phyloP scores from a whole-genome alignment of 2,888 invertebrate genomes.

The Nephrocerus scutellatus region DNA sequence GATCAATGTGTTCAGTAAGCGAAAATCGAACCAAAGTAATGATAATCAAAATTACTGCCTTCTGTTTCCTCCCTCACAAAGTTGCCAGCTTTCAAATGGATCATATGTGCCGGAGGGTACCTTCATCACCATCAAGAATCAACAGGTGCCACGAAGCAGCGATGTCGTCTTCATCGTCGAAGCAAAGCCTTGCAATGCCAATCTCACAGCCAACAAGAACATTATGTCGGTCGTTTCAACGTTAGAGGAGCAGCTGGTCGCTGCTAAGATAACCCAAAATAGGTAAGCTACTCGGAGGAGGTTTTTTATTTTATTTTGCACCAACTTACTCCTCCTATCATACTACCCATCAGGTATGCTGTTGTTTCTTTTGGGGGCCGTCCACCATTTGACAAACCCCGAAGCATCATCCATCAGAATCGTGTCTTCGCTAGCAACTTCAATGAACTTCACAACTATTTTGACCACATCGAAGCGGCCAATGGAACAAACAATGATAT shows the following conservation, averaged over 20 bases:
- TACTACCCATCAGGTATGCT: conserved; percentile 59
- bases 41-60: too few relatives aligned
- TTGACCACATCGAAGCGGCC: conserved; percentile 64
- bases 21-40: too few relatives aligned
- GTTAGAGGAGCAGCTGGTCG: conserved; percentile 62
- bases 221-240: conserved; percentile 62
- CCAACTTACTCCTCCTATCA: conserved; percentile 1
- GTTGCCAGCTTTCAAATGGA: conserved; percentile 65
- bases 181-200: conserved; percentile 73
- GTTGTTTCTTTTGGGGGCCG: conserved; percentile 76
- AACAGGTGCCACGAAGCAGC: conserved; percentile 58
- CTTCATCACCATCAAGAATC: conserved; percentile 58
- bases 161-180: conserved; percentile 88
- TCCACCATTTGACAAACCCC: conserved; percentile 64
- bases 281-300: conserved; percentile 49
- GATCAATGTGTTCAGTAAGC: conserved; percentile 72
- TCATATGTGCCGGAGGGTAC: conserved; percentile 67
- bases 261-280: conserved; percentile 59
- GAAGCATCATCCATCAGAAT: conserved; percentile 66
- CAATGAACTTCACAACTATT: conserved; percentile 58
- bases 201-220: conserved; percentile 59
- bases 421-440: conserved; percentile 58
- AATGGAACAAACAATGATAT: conserved; percentile 56
- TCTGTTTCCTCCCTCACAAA: conserved; percentile 39
- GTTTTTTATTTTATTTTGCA: neutral